Evolutionary conservation across 1,140 invertebrate genomes (phyloP), one percentile per base, ranked within the genome.

Genomic region (Camponotus vicinus): DNA sequence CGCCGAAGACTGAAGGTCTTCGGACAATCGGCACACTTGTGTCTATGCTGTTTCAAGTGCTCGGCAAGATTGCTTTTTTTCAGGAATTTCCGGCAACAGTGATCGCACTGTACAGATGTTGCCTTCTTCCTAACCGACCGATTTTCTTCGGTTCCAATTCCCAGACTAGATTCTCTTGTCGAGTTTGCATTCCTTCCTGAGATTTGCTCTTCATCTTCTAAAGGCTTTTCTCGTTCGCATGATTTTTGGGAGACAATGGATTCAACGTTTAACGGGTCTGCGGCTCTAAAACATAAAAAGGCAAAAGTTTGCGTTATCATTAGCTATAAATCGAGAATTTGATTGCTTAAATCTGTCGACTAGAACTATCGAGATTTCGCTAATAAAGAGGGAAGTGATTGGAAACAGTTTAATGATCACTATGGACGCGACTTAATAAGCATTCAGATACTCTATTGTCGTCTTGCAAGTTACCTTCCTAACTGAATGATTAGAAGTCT

Each of bases 61-160:
- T 95, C 93, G 0, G 89, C 91, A 18, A 96, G 78, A 69, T 95
- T 95, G 49, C 93, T 94, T 55, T 95, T 91, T 8, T 94, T 95
- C 0, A 94, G 95, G 80, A 96, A 97, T 11, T 94, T 88, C 6
- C 86, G 82, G 4, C 45, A 52, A 59, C 91, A 92, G 7, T 88
- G 79, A 3, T 88, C 88, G 80, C 90, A 91, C 13, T 92, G 89
- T 7, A 91, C 32, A 15, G 37, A 64, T 18, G 8, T 61, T 21
- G 55, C 34, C 15, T 67, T 61, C 9, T 27, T 73, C 9, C 27
- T 86, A 0, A 27, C 13, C 0, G 18, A 6, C 6, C 57, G 61
- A 64, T 34, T 55, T 9, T 11, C 5, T 4, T 13, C 27, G 15
- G 7, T 40, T 32, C 4, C 13, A 2, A 18, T 6, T 9, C 3